Evolutionary conservation across 2,888 invertebrate genomes (phyloP).

Genomic region (Pristionchus exspectatus): DNA sequence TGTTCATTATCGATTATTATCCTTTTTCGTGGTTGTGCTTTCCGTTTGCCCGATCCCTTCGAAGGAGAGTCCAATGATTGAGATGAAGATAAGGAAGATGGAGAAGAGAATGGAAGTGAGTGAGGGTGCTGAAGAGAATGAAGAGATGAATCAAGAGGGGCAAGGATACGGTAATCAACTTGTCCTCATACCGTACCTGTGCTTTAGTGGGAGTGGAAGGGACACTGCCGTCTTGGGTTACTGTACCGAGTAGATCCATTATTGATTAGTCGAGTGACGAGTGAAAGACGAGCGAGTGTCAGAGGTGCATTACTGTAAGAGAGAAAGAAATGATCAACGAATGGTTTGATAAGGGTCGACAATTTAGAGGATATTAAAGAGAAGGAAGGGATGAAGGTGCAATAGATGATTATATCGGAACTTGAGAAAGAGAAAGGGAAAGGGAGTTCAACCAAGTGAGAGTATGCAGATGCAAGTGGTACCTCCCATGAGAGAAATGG

Average conservation of each 20-base stretch:
- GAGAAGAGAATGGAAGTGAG: conserved; percentile 33
- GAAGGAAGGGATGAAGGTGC: not conserved
- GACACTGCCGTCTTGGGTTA: conserved; percentile 10
- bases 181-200: not conserved
- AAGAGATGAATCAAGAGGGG: not conserved
- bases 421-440: not conserved
- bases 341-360: conserved; percentile 20
- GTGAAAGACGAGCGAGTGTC: conserved; percentile 17
- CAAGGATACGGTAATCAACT: not conserved
- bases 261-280: conserved; percentile 5
- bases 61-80: conserved; percentile 4
- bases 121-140: not conserved
- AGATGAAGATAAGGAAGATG: conserved; percentile 33
- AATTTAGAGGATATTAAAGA: not conserved
- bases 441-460: not conserved
- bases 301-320: conserved; percentile 17
- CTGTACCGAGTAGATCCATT: conserved; percentile 21
- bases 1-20: conserved; percentile 44
- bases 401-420: not conserved
- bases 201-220: conserved; percentile 29
- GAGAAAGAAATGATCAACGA: not conserved
- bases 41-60: conserved; percentile 45
- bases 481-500: not conserved
- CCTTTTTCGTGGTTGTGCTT: conserved; percentile 48
- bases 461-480: conserved; percentile 15